phyloP scores from a whole-genome alignment of 1,140 invertebrate genomes.

The Ditylenchus dipsaci region DNA sequence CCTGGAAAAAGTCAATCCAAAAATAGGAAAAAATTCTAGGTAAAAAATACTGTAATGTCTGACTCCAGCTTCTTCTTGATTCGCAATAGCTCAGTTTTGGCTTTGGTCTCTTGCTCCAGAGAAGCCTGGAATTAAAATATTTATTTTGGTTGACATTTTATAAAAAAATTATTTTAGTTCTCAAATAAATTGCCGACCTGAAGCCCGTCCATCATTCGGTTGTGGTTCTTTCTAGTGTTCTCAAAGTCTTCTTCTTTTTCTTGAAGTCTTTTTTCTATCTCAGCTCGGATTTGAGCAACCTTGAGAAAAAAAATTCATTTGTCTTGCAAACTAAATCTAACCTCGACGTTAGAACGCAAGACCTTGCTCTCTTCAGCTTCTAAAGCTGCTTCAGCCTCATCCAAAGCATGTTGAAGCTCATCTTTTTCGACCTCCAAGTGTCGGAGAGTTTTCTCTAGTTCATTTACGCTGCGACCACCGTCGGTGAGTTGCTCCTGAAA shows the following conservation, averaged over 20 bases:
- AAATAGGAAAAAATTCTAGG: not conserved
- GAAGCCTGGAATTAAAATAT: constrained; percentile 80
- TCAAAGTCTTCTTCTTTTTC: constrained; percentile 99
- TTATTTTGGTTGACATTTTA: not conserved
- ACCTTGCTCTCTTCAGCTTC: constrained; percentile 99
- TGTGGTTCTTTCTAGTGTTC: constrained; percentile 98
- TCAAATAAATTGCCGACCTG: too few species aligned
- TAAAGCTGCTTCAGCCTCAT: constrained; percentile 95
- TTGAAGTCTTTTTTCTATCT: constrained; percentile 95
- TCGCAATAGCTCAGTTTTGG: constrained; percentile 95
- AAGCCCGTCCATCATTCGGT: constrained; percentile 96
- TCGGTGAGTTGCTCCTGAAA: constrained; percentile 95
- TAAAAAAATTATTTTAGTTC: too few species aligned
- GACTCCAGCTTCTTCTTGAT: constrained; percentile 99
- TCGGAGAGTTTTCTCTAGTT: constrained; percentile 94
- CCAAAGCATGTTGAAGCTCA: constrained; percentile 93
- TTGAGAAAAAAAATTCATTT: constrained; percentile 60
- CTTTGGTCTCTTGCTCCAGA: constrained; percentile 95
- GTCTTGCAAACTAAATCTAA: not conserved
- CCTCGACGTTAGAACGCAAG: constrained; percentile 77
- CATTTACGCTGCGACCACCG: constrained; percentile 83
- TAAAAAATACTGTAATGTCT: constrained; percentile 74
- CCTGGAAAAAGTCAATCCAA: constrained; percentile 40
- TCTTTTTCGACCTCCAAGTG: constrained; percentile 98
- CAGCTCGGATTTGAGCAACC: constrained; percentile 91